phyloP scores from a whole-genome alignment of 2,888 invertebrate genomes.

The Drosophila eohydei region DNA sequence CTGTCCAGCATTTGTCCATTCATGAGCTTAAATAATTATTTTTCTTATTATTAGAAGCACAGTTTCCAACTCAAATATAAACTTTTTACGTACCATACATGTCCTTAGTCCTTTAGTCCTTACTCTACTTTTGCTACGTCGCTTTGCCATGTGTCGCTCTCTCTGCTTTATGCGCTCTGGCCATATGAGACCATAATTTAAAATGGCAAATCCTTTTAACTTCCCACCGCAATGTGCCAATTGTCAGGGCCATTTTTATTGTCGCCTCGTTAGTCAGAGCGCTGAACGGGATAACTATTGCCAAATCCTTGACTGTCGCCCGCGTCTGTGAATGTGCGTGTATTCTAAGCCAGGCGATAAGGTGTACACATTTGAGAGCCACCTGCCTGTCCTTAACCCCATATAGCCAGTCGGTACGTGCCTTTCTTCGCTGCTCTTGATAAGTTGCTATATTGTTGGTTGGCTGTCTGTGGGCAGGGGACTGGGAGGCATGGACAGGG shows the following conservation, averaged over 20 bases:
- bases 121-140: not conserved
- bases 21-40: not conserved
- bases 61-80: not conserved
- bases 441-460: constrained; percentile 80
- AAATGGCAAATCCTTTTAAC: constrained; percentile 72
- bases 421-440: constrained; percentile 66
- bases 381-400: not conserved
- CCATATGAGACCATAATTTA: constrained; percentile 56
- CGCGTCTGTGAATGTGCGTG: constrained; percentile 50
- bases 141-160: not conserved
- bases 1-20: too few relatives aligned
- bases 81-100: not conserved
- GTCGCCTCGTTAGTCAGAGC: constrained; percentile 72
- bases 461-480: constrained; percentile 29
- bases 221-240: constrained; percentile 77
- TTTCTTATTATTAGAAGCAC: not conserved
- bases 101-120: not conserved
- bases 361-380: constrained; percentile 69
- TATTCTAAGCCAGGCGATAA: constrained; percentile 77
- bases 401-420: constrained; percentile 55
- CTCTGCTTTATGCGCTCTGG: not conserved
- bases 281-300: constrained; percentile 58
- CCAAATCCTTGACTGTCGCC: constrained; percentile 53
- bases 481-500: constrained; percentile 28
- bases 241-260: constrained; percentile 74